Percentiles rank a stretch among this genome's conserved stretches.
Conservation (phyloP, 2,888 invertebrate species). For the Yponomeuta evonymella region DNA sequence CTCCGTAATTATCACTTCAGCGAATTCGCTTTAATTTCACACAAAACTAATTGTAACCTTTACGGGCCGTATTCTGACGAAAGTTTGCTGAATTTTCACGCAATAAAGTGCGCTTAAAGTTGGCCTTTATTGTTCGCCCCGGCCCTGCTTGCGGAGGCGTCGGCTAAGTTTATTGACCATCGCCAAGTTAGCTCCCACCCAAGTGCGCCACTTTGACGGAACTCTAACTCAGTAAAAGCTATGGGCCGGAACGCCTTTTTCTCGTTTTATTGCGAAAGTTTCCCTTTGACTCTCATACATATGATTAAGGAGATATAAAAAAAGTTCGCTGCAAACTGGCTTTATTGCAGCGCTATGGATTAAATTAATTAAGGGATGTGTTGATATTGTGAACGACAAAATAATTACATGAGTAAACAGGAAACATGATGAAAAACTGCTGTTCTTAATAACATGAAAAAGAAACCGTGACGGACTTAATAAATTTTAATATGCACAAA, state of each 20-base stretch:
- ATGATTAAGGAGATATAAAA: conserved; percentile 14
- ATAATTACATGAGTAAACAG: neutral
- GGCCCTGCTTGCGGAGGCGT: conserved; percentile 21
- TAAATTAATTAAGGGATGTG: neutral
- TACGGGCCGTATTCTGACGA: conserved; percentile 1
- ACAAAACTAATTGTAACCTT: neutral
- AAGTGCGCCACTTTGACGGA: conserved; percentile 59
- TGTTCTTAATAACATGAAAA: neutral
- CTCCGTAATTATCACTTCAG: conserved; percentile 2
- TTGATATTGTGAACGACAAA: neutral
- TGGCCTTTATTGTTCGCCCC: conserved; percentile 45
- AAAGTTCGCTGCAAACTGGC: conserved; percentile 9
- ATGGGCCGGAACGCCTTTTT: conserved; percentile 55
- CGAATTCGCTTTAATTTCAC: neutral
- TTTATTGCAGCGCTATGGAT: neutral
- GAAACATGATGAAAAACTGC: neutral
- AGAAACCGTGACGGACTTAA: neutral
- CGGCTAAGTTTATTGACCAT: conserved; percentile 64
- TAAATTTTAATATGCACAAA: neutral
- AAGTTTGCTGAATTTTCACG: conserved; percentile 39
- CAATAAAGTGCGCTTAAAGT: conserved; percentile 36
- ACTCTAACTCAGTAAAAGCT: conserved; percentile 64
- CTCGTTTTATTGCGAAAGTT: conserved; percentile 68
- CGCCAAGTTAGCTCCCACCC: conserved; percentile 50
- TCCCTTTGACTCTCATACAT: conserved; percentile 47